Evolutionary conservation across 2,888 invertebrate species (phyloP).

Genomic region (Apoda limacodes): DNA sequence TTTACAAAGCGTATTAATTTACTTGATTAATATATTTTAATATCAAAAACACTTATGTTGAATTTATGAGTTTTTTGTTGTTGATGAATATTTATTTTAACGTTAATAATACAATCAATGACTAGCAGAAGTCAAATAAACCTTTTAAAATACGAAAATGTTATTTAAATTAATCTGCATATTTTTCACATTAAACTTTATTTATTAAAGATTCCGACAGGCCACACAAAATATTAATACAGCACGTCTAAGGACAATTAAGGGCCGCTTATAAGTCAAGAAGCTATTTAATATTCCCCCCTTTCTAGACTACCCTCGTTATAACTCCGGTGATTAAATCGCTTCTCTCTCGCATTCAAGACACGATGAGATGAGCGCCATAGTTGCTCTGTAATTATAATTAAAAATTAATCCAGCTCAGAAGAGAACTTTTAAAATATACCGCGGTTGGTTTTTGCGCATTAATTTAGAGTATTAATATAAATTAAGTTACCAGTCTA

Average conservation of each 20-base stretch:
- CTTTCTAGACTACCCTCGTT: constrained; percentile 36
- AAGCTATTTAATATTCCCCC: constrained; percentile 51
- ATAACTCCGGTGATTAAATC: constrained; percentile 58
- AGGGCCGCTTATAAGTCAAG: constrained; percentile 53
- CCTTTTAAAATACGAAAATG: too few species aligned
- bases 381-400: constrained; percentile 54
- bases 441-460: constrained; percentile 32
- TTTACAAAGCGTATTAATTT: too few species aligned
- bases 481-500: too few species aligned
- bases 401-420: constrained; percentile 57
- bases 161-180: too few species aligned
- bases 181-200: not conserved
- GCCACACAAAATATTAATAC: constrained; percentile 29
- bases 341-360: constrained; percentile 52
- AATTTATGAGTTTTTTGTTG: too few species aligned
- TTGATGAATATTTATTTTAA: too few species aligned
- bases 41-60: too few species aligned
- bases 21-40: too few species aligned
- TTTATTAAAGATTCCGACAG: constrained; percentile 2
- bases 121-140: too few species aligned
- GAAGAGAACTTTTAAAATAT: constrained; percentile 34
- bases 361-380: constrained; percentile 33
- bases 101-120: too few species aligned
- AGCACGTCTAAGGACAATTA: constrained; percentile 53
- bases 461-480: too few species aligned